Percentiles rank a stretch among this genome's conserved stretches.
These are phyloP conservation scores for Trissolcus brochymenae DNA, from an alignment of 2,888 invertebrate genomes.

Conservation along the genomic window DNA sequence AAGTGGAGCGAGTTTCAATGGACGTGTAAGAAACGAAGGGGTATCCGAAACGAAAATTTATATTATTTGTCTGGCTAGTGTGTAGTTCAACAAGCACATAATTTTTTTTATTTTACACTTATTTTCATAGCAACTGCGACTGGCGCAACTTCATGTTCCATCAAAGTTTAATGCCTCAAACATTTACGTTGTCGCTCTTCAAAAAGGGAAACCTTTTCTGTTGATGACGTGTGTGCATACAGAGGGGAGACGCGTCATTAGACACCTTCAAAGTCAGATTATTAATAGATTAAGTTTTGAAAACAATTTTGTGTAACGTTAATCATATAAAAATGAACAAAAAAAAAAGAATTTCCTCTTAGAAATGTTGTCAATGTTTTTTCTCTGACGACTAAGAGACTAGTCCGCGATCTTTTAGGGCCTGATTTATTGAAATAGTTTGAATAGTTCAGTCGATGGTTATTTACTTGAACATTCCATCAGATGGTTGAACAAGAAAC, in stretches of 20 bases:
- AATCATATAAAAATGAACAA: too few relatives aligned
- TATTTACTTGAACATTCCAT: conserved; percentile 22
- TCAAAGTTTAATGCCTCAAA: conserved; percentile 52
- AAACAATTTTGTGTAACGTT: too few relatives aligned
- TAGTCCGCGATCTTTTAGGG: too few relatives aligned
- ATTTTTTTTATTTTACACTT: conserved; percentile 52
- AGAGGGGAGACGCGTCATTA: too few relatives aligned
- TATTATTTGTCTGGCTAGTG: conserved; percentile 30
- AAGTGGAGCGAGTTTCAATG: conserved; percentile 6
- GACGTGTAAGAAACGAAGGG: conserved; percentile 14
- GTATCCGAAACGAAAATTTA: conserved; percentile 38
- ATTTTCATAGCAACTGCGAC: conserved; percentile 37
- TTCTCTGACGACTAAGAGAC: too few relatives aligned
- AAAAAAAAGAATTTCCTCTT: too few relatives aligned
- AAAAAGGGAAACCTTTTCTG: conserved; percentile 19
- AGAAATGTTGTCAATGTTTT: too few relatives aligned
- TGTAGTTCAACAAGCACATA: conserved; percentile 37
- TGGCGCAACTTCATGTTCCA: conserved; percentile 22
- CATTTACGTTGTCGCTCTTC: conserved; percentile 45
- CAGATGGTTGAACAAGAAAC: conserved; percentile 37
- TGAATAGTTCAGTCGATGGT: conserved; percentile 8
- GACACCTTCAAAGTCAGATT: too few relatives aligned
- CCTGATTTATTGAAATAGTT: too few relatives aligned
- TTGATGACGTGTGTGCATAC: neutral
- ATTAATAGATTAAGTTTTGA: too few relatives aligned